Conservation (phyloP, 2,888 invertebrate species). For the Melanchra persicariae region DNA sequence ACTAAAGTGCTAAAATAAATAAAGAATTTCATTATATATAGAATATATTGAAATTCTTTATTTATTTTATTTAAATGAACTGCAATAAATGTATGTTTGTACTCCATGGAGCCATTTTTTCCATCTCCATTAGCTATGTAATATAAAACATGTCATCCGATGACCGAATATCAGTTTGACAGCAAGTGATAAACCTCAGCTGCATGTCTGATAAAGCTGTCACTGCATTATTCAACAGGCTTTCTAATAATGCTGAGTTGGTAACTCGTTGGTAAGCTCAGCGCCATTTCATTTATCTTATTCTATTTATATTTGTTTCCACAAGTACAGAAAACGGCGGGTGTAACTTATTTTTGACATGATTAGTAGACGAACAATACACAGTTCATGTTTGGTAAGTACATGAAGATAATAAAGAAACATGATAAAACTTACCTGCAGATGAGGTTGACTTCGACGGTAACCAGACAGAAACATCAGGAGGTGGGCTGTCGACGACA, state of each 20-base stretch:
- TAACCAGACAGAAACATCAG: constrained; percentile 67
- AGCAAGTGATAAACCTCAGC: not conserved
- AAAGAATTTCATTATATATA: too few relatives aligned
- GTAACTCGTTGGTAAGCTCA: not conserved
- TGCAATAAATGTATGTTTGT: too few relatives aligned
- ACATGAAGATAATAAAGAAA: not conserved
- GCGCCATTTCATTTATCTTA: not conserved
- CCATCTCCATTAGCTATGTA: too few relatives aligned
- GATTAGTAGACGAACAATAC: not conserved
- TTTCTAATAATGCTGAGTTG: not conserved
- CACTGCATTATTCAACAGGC: not conserved
- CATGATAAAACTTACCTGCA: constrained; percentile 65
- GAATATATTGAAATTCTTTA: too few relatives aligned
- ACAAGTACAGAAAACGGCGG: not conserved
- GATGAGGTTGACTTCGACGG: constrained; percentile 62
- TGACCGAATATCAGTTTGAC: not conserved
- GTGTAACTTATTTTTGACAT: not conserved
- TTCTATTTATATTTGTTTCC: not conserved
- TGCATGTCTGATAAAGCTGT: not conserved
- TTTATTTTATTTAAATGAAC: too few relatives aligned
- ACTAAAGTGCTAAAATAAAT: not conserved
- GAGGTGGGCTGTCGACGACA: constrained; percentile 60
- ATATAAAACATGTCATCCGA: not conserved
- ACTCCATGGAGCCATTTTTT: too few relatives aligned
- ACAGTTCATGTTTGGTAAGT: not conserved